A percentile compares a stretch with the other conserved stretches of the same genome.
Conservation (phyloP, 2,888 invertebrate genomes). For the Drosophila kanekoi region DNA sequence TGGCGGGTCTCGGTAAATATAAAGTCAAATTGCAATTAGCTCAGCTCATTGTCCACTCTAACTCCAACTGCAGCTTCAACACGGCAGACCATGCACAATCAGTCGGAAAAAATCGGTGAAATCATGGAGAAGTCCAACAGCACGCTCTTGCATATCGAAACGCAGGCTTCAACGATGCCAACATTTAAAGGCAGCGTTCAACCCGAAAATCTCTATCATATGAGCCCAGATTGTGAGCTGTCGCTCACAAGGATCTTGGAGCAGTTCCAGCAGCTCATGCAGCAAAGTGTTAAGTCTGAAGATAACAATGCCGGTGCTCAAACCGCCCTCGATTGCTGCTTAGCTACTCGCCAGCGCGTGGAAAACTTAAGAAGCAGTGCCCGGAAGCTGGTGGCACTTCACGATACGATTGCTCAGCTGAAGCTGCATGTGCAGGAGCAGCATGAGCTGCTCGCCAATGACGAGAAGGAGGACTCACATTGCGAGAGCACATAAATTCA, state of each 20-base stretch:
- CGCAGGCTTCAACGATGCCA: conserved; percentile 30
- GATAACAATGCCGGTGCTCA: conserved; percentile 13
- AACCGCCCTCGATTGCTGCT: conserved; percentile 40
- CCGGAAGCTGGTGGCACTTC: conserved; percentile 78
- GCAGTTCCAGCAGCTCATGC: conserved; percentile 62
- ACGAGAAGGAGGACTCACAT: conserved; percentile 26
- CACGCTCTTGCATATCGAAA: conserved; percentile 79
- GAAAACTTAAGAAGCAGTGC: conserved; percentile 76
- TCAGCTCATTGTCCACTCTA: not conserved
- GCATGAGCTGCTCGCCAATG: conserved; percentile 6
- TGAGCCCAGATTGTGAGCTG: conserved; percentile 65
- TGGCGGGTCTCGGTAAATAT: conserved; percentile 73
- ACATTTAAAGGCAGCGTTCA: conserved; percentile 23
- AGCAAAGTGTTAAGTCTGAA: conserved; percentile 18
- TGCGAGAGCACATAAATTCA: conserved; percentile 14
- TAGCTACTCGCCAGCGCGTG: conserved; percentile 57
- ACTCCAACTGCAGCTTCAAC: conserved; percentile 42
- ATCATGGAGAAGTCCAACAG: conserved; percentile 82
- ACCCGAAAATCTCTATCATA: conserved; percentile 47
- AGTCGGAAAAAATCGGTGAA: conserved; percentile 69
- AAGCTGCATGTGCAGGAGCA: conserved; percentile 34
- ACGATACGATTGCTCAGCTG: conserved; percentile 65
- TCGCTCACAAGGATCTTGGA: conserved; percentile 71
- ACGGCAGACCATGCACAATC: conserved; percentile 60
- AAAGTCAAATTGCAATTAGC: not conserved